Conservation (phyloP, 2,797 vertebrate species). For the Hippocampus kuda region DNA sequence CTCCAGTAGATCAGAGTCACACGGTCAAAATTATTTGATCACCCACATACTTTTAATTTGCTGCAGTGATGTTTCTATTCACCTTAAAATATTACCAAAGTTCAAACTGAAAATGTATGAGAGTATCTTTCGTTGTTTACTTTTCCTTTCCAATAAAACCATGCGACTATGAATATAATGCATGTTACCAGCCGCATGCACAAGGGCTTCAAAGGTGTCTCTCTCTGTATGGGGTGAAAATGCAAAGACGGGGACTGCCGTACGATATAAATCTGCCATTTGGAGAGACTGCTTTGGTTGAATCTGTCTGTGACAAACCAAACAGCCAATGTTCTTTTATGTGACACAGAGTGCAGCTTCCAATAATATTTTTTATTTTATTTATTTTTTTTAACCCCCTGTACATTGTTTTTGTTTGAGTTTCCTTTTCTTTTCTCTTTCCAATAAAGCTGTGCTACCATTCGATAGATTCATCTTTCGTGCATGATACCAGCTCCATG, state of each 20-base stretch:
- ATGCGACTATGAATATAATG: not conserved
- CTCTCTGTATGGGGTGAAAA: not conserved
- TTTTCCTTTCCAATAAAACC: not conserved
- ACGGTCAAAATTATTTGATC: no score
- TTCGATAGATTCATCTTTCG: not conserved
- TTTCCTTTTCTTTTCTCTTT: not conserved
- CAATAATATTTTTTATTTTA: not conserved
- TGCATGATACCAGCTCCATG: not conserved
- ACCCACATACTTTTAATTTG: no score
- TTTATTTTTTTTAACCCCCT: not conserved
- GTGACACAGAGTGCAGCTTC: not conserved
- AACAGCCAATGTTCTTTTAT: no score
- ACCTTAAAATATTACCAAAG: no score
- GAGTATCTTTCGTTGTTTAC: no score
- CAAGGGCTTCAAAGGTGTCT: not conserved
- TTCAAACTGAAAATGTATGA: no score
- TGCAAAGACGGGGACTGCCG: not conserved
- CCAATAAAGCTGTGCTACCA: not conserved
- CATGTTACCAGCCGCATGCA: not conserved
- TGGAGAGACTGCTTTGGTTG: not conserved
- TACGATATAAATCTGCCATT: not conserved
- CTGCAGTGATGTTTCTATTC: no score
- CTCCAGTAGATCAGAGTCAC: no score
- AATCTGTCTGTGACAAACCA: not conserved
- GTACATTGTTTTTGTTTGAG: not conserved